phyloP scores from a whole-genome alignment of 2,113 vertebrate species.

The Xiphophorus maculatus region DNA sequence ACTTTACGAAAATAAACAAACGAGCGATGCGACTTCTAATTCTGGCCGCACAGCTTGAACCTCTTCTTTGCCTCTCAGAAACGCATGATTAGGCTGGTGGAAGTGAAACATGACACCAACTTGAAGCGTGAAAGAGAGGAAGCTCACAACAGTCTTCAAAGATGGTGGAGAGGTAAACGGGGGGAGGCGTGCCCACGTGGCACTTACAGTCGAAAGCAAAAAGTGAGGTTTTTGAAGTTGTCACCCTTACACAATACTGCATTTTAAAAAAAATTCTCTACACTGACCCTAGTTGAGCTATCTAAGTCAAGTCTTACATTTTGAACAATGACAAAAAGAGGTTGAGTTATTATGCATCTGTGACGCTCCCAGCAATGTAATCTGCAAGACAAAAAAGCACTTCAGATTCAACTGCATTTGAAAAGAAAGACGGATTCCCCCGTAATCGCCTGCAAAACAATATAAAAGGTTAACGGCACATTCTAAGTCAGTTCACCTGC shows the following conservation, averaged over 20 bases:
- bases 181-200: slow-evolving; percentile 54
- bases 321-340: slow-evolving; percentile 42
- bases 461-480: slow-evolving; percentile 26
- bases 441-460: slow-evolving; percentile 35
- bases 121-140: slow-evolving; percentile 60
- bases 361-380: slow-evolving; percentile 14
- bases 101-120: slow-evolving; percentile 64
- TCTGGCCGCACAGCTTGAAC: slow-evolving; percentile 19
- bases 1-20: neutral
- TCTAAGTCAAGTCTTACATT: slow-evolving; percentile 13
- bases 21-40: neutral
- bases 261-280: slow-evolving; percentile 46
- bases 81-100: slow-evolving; percentile 47
- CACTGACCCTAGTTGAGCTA: slow-evolving; percentile 25
- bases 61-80: slow-evolving; percentile 42
- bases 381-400: slow-evolving; percentile 41
- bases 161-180: slow-evolving; percentile 56
- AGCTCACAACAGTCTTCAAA: slow-evolving; percentile 67
- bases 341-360: slow-evolving; percentile 14
- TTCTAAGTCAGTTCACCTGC: slow-evolving; percentile 31
- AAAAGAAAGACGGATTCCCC: slow-evolving; percentile 52
- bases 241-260: slow-evolving; percentile 65
- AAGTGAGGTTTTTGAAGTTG: slow-evolving; percentile 68
- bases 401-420: slow-evolving; percentile 43
- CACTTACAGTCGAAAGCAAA: slow-evolving; percentile 65